Evolutionary conservation across 1,140 invertebrate species (phyloP).

Genomic region (Anagrus nilaparvatae): DNA sequence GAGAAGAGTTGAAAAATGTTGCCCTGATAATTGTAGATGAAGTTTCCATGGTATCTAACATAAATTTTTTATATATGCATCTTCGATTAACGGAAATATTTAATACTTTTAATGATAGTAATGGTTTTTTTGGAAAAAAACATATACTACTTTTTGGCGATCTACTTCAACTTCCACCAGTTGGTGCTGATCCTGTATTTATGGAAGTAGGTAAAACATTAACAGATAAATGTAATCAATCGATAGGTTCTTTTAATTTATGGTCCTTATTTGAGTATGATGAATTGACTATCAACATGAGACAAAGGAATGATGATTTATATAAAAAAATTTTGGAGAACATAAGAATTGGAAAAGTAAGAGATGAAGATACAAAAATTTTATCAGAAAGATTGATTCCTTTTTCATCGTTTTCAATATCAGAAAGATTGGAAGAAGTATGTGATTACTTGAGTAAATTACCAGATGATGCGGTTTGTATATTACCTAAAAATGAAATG

Average conservation of each 20-base stretch:
- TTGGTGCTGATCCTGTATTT: constrained; percentile 21
- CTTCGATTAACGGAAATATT: constrained; percentile 25
- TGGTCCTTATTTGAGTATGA: constrained; percentile 22
- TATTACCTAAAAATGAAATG: constrained; percentile 18
- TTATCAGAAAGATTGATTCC: constrained; percentile 15
- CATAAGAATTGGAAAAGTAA: constrained; percentile 22
- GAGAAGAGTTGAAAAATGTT: constrained; percentile 21
- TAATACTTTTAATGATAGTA: constrained; percentile 17
- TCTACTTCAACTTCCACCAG: constrained; percentile 28
- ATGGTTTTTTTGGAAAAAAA: constrained; percentile 24
- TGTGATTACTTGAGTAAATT: constrained; percentile 14
- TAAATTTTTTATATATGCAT: constrained; percentile 23
- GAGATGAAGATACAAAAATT: constrained; percentile 14
- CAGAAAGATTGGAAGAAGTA: constrained; percentile 17
- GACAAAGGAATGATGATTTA: constrained; percentile 17
- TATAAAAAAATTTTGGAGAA: too few species aligned
- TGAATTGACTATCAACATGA: constrained; percentile 23
- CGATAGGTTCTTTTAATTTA: constrained; percentile 18
- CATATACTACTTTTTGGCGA: constrained; percentile 23
- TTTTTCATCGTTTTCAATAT: constrained; percentile 9
- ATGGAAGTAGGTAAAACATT: constrained; percentile 15
- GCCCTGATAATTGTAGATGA: constrained; percentile 28
- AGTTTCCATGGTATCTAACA: constrained; percentile 31
- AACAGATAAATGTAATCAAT: constrained; percentile 18
- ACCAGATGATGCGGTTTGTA: constrained; percentile 17